Base-by-base conservation (phyloP, 2,797 vertebrate genomes). In the Epinephelus coioides region DNA sequence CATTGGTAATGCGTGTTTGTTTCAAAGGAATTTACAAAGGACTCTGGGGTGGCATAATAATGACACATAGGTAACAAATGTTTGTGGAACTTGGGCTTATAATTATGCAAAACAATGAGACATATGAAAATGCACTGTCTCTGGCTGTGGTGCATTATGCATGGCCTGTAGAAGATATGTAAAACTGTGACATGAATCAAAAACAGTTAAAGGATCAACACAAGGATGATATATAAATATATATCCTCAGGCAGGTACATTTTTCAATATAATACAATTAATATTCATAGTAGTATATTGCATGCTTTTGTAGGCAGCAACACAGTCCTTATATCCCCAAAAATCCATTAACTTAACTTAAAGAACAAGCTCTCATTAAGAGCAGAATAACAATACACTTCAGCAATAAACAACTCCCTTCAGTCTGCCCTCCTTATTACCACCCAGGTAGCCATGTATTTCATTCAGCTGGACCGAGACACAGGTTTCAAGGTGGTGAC, bases 401-500 rank as follows among this genome's bases (percentile, higher is more conserved):
- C n/a, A 46, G 51, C 38, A 55, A 51, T 63, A 79, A 88, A 87
- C 64, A 83, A 47, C 64, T 56, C 49, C 54, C n/a, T 53, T 50
- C 74, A 79, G 51, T 18, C 11, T 25, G 30, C 10, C 65, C 69
- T 78, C 44, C 46, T 71, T 69, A 57, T 72, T 66, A 72, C 47
- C 78, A 69, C 76, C 61, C 38, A 73, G 61, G 77, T 84, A 71
- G 57, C 62, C 79, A n/a, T 49, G 75, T 55, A 34, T 88, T 83
- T 75, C 46, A 66, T 79, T 84, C 25, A 79, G 75, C 80, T 60
- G 86, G 76, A 81, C 88, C 12, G 51, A 81, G 82, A 78, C 73
- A 56, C 78, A 63, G 82, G 78, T 87, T 91, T 88, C 81, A 87
- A 89, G 90, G 90, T 87, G 90, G 86, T 88, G 86, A 88, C 77